Evolutionary conservation across 2,888 invertebrate species (phyloP).

Genomic region (Coremacera marginata): DNA sequence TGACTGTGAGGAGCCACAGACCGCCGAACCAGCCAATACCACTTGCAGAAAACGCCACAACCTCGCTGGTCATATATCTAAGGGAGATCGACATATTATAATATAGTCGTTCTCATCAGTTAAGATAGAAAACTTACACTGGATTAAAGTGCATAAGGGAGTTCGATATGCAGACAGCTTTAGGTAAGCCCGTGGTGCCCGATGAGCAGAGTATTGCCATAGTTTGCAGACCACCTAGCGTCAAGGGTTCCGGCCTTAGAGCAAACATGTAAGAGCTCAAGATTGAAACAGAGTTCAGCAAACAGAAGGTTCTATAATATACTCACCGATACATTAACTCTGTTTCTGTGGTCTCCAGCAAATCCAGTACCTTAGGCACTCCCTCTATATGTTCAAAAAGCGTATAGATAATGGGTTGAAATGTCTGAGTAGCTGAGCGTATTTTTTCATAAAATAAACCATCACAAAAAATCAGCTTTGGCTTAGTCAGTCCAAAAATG

Average conservation of each 20-base stretch:
- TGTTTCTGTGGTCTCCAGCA: slow-evolving; percentile 37
- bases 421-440: slow-evolving; percentile 40
- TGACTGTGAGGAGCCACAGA: no score
- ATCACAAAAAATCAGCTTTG: slow-evolving; percentile 58
- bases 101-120: no score
- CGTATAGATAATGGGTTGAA: slow-evolving; percentile 41
- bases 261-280: no score
- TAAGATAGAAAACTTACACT: background rate
- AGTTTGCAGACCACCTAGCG: slow-evolving; percentile 50
- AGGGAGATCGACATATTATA: no score
- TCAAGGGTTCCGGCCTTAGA: background rate
- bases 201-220: slow-evolving; percentile 59
- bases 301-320: background rate
- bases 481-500: slow-evolving; percentile 56
- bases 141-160: background rate
- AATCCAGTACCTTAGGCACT: slow-evolving; percentile 36
- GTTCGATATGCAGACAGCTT: slow-evolving; percentile 50
- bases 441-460: slow-evolving; percentile 53
- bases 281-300: no score
- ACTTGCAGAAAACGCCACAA: no score
- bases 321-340: slow-evolving; percentile 39
- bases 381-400: slow-evolving; percentile 39
- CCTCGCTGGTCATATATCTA: no score
- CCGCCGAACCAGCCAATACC: no score
- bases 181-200: slow-evolving; percentile 61